Base-by-base conservation (phyloP, 2,797 vertebrate species). In the Linurgus olivaceus region DNA sequence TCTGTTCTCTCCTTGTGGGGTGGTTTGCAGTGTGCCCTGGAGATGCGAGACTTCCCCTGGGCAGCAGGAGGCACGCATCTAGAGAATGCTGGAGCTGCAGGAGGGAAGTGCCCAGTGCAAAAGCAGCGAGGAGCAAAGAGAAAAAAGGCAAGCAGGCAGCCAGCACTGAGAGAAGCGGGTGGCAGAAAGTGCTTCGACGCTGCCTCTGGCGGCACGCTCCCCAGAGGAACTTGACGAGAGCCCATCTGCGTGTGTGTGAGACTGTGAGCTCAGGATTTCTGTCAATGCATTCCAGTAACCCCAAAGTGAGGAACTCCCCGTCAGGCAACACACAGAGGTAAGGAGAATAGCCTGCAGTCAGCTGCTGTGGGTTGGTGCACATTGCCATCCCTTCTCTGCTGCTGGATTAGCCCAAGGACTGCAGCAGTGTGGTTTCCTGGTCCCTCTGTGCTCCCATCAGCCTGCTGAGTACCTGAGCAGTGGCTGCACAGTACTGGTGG, bases 281-380 rank as follows among this genome's bases (percentile, higher is more conserved):
- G 98, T 99, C 99, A 99, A 99, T 99, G 99, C 99, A 99, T 99
- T 98, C 99, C 99, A 99, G 99, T 97, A 98, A 98, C 97, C 98
- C 98, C 98, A 99, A 99, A 99, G 98, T 99, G 98, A 99, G 99
- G 98, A 99, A 99, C 98, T 99, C 99, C 98, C 99, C 99, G 31
- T 99, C 99, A 98, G 98, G 99, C 98, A 99, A 99, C 98, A 98
- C 99, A 96, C 99, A 99, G 98, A 99, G 99, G 99, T 99, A 98
- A 98, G 96, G 54, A 80, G 42, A 61, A 66, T 98, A 81, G 59
- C 37, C 58, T 51, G 51, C 55, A 80, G 47, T 59, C 66, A 44
- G 44, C 71, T 75, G 66, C 71, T 92, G 26, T 48, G 66, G 58
- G 20, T 33, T 52, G 50, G 40, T 86, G 29, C 18, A 0, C 10